These are phyloP conservation scores for Thecophora atra DNA, from an alignment of 2,888 invertebrate species.

Conservation along the genomic window DNA sequence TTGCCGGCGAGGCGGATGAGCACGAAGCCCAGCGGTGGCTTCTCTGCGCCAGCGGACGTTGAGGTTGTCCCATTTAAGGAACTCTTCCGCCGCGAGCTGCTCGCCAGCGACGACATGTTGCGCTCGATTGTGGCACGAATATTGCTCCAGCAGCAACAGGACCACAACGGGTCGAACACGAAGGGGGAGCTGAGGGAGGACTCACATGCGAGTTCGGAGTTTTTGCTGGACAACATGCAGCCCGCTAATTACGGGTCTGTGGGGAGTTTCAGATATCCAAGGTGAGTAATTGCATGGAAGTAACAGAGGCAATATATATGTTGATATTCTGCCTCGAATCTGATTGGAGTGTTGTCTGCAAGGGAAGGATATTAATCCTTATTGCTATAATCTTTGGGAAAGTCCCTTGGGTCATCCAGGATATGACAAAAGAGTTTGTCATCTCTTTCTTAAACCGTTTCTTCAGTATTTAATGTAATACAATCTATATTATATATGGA, in stretches of 20 bases:
- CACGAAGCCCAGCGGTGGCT: neutral
- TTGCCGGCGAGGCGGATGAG: neutral
- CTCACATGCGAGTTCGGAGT: neutral
- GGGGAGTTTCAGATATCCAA: slow-evolving; percentile 26
- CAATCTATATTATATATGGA: too few species aligned
- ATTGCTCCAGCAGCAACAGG: slow-evolving; percentile 45
- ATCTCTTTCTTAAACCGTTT: too few species aligned
- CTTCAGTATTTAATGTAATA: too few species aligned
- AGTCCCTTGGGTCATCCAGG: too few species aligned
- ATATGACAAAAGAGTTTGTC: too few species aligned
- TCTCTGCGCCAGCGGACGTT: slow-evolving; percentile 9
- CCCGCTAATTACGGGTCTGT: slow-evolving; percentile 2
- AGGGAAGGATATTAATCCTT: too few species aligned
- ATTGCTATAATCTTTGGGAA: too few species aligned
- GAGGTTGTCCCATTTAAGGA: slow-evolving; percentile 46
- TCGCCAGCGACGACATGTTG: slow-evolving; percentile 54
- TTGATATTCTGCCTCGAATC: neutral
- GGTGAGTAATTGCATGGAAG: slow-evolving; percentile 15
- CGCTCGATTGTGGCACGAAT: slow-evolving; percentile 52
- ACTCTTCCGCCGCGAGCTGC: slow-evolving; percentile 55
- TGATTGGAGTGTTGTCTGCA: too few species aligned
- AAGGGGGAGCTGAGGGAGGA: neutral
- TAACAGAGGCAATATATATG: neutral
- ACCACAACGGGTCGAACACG: neutral
- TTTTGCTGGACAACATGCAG: too few species aligned